Base-by-base conservation (phyloP, 2,113 vertebrate species). In the Bubo blakistoni region DNA sequence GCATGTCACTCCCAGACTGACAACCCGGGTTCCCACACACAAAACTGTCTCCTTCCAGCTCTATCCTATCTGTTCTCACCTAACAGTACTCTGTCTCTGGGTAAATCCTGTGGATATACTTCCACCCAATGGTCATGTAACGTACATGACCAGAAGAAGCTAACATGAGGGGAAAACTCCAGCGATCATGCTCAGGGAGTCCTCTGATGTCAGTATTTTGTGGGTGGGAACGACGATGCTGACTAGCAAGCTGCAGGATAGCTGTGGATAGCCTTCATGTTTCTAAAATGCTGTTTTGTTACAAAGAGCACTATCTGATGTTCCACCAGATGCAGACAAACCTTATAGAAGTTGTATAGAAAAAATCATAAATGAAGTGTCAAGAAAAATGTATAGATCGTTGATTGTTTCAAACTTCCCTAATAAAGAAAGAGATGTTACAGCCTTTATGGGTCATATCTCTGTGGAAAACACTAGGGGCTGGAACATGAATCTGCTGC, bases 91-190 rank as follows among this genome's bases (percentile, higher is more conserved):
- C 71, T 9, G 5, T 91, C 90, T 91, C 77, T 36, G 62, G 61
- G 73, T 76, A 91, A 94, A 97, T 96, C 92, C 94, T 97, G 97
- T 95, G 97, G 93, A 90, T 97, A 84, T 98, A 96, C 96, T 97
- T 98, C 98, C 98, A 98, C 97, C 97, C 97, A 97, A 98, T 96
- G 97, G 98, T 97, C 97, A 97, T 95, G 62, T 63, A 73, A 95
- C 13, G 94, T 94, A 95, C 92, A 98, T 97, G 87, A 94, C 86
- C 74, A 96, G 87, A 63, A 92, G 78, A 97, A 97, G 38, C 58
- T 95, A 95, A 97, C 96, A 97, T 95, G 96, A 97, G 95, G 98
- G 98, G 96, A 96, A 95, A 97, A 95, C 97, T 98, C 97, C 93
- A 21, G 79, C 84, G 76, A 96, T 97, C 88, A 82, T 83, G 79